A percentile compares a stretch with the other conserved stretches of the same genome.
Conservation (phyloP, 2,888 invertebrate genomes). For the Timema cristinae region DNA sequence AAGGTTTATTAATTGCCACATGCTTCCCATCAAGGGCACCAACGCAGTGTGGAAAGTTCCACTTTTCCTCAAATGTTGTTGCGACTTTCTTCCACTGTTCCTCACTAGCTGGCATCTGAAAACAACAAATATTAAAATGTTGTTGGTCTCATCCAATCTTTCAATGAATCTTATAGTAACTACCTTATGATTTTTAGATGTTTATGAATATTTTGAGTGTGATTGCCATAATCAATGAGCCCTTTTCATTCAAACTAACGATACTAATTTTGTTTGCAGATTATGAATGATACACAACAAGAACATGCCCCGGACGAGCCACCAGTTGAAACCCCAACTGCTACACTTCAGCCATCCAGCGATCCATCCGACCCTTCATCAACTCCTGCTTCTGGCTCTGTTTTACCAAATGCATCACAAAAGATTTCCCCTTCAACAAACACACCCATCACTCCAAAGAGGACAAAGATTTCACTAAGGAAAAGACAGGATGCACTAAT, state of each 20-base stretch:
- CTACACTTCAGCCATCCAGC: background rate
- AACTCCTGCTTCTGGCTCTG: background rate
- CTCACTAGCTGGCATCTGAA: conserved; percentile 7
- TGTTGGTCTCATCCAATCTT: background rate
- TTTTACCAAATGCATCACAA: background rate
- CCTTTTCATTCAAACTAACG: too few species aligned
- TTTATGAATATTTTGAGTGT: too few species aligned
- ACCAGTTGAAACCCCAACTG: background rate
- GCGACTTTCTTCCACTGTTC: background rate
- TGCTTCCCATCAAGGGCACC: conserved; percentile 5
- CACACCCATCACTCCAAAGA: background rate
- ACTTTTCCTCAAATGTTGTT: background rate
- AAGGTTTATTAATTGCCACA: background rate
- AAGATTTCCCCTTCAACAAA: background rate
- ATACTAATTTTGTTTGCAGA: too few species aligned
- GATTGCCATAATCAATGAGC: too few species aligned
- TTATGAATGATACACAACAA: background rate
- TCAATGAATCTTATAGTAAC: too few species aligned
- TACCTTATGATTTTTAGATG: too few species aligned
- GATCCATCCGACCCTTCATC: background rate
- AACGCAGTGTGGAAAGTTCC: background rate
- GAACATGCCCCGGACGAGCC: too few species aligned
- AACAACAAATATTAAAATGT: background rate
- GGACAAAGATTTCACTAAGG: background rate
- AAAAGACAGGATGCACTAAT: conserved; percentile 1